Evolutionary conservation across 2,113 vertebrate species (phyloP), one percentile per base, ranked within the genome.

Genomic region (Podocnemis expansa): DNA sequence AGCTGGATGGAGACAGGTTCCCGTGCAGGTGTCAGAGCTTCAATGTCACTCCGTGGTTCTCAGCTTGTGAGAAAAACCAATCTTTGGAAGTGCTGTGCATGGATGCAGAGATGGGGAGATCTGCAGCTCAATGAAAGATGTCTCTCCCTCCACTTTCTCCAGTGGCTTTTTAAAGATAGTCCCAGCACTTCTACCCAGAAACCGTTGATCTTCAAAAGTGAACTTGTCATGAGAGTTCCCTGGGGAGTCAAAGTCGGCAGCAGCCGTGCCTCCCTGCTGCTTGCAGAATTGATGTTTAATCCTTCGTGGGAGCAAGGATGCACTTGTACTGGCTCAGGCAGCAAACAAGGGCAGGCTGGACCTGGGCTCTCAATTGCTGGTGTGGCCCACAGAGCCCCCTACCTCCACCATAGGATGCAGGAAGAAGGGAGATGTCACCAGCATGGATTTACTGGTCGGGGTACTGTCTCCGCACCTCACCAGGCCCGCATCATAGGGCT

Each of bases 401-500:
- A 91, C 56, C 89, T 38, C 1, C 34, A 27, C 43, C 2, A 12
- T 0, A 7, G 78, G 82, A 80, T 2, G 2, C 38, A 1, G 27
- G 87, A 54, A 45, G 1, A 91, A 91, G 80, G 9, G 34, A 45
- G 70, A 4, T 1, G 76, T 5, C 67, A 14, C 51, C 13, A 70
- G 88, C 88, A 51, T 52, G 86, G 89, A 78, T 38, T 91, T 96
- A 78, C 82, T 54, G 5, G 89, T 43, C 0, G 58, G 89, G 94
- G 95, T 81, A 7, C 80, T 49, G 87, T 78, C 58, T 87, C 89
- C 84, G 87, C 34, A 10, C 63, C 63, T 22, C 80, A 70, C 31
- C 25, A 78, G 31, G 86, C 63, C 78, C 11, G 2, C 82, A n/a
- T 99, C 98, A 99, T 85, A 98, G 96, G 3, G 98, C 98, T 96